Base-by-base conservation (phyloP, 2,113 vertebrate species). In the Nesoenas mayeri region DNA sequence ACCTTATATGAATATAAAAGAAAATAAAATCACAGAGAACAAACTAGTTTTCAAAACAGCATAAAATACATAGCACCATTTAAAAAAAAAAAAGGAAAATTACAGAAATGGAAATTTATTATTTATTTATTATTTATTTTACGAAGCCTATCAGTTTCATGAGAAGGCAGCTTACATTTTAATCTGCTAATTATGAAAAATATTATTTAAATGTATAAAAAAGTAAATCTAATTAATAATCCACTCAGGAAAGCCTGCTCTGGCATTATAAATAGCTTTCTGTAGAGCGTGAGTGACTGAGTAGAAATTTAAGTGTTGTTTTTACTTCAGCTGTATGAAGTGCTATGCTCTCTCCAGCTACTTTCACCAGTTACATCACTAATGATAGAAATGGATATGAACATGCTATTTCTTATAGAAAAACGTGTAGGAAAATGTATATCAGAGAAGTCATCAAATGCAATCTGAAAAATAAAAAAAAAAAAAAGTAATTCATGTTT, bases 211-310 rank as follows among this genome's bases (percentile, higher is more conserved):
- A 75, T 48, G 13, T 50, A 42, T 3, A 47, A 78, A 74, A 86
- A 54, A 9, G 17, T 32, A 58, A 36, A 84, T 14, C 5, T 72
- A 54, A 82, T 79, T 82, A 96, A 61, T 65, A 82, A 89, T 77
- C 38, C 81, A 77, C 12, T 58, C 78, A 89, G 74, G 47, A 88
- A 94, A 89, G 28, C 22, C 58, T 88, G 19, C 19, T 88, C 64
- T 82, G 21, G 38, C 38, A 88, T 72, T 87, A 89, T 66, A 88
- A 95, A 89, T n/a, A 85, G 10, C 19, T 65, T 88, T 94, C 34
- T 61, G 44, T 84, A 53, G 50, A 79, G 8, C 24, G 9, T 69
- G 36, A 70, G 24, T 66, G 65, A 67, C n/a, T 85, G 70, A 88
- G 14, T 38, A 9, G 56, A 82, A 87, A 91, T 61, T 36, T 62